Evolutionary conservation across 2,113 vertebrate genomes (phyloP), one percentile per base, ranked within the genome.

Genomic region (Cryptoleucopteryx plumbea): DNA sequence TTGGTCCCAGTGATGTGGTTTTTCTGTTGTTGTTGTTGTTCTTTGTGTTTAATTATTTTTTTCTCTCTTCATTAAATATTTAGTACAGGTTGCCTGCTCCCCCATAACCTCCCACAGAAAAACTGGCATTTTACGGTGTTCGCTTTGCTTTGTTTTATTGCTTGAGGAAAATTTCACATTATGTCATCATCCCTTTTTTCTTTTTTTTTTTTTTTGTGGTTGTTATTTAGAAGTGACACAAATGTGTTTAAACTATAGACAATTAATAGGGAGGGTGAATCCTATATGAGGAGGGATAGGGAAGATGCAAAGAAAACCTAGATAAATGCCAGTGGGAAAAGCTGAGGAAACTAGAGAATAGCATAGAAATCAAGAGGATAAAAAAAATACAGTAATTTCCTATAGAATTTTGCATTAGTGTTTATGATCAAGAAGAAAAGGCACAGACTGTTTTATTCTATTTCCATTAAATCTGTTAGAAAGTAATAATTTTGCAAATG

Each of bases 41-140:
- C 72, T 63, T 91, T 26, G 3, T 67, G 52, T 55, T 86, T 93
- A 71, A 84, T 94, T 94, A 47, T 63, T 88, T 93, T 93, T 93
- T 93, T 58, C 27, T 78, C 89, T 92, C 75, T 82, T 94, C 40
- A 59, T 71, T 92, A 91, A 95, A 47, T 67, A 32, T 73, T 96
- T 93, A 7, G 6, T 83, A 97, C 94, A 96, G 91, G 88, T 95
- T 95, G 78, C 45, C 88, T 87, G 36, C 62, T 77, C 43, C 48
- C n/a, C 50, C 38, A 59, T 23, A 38, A 16, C 6, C 7, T 71
- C 42, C 58, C 34, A 26, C 68, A 81, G 56, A 72, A 90, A 74
- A 92, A 52, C 5, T 52, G 15, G 8, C 36, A 47, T 53, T 90
- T 84, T 58, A 23, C 86, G 38, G 7, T 84, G 38, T 72, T 93